Conservation (phyloP, 2,113 vertebrate species). For the Rostratula benghalensis region DNA sequence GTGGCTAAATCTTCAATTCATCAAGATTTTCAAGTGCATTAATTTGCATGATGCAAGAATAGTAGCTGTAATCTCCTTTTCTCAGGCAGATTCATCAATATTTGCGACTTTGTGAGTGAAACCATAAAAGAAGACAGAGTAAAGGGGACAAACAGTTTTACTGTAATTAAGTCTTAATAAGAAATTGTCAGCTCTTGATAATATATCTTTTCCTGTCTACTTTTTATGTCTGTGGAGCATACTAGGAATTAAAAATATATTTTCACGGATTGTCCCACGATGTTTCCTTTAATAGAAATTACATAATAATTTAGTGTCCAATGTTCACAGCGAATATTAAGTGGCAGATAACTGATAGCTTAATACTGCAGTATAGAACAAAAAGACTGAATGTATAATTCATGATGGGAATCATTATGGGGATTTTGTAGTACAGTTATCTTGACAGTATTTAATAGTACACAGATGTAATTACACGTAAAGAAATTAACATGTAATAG, state of each 20-base stretch:
- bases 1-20: constrained; percentile 3
- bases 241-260: not conserved
- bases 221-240: not conserved
- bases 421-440: not conserved
- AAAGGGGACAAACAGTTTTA: not conserved
- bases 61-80: constrained; percentile 38
- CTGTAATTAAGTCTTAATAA: not conserved
- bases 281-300: constrained; percentile 23
- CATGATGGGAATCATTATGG: not conserved
- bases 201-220: not conserved
- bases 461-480: not conserved
- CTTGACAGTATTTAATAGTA: not conserved
- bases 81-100: constrained; percentile 31
- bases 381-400: not conserved
- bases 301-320: not conserved
- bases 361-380: not conserved
- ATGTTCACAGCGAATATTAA: not conserved
- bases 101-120: constrained; percentile 9
- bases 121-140: not conserved
- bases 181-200: not conserved
- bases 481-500: not conserved
- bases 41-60: constrained; percentile 38
- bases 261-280: not conserved
- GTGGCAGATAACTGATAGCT: not conserved
- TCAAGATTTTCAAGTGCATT: constrained; percentile 33